Base-by-base conservation (phyloP, 2,888 invertebrate species). In the Caenorhabditis imperialis region DNA sequence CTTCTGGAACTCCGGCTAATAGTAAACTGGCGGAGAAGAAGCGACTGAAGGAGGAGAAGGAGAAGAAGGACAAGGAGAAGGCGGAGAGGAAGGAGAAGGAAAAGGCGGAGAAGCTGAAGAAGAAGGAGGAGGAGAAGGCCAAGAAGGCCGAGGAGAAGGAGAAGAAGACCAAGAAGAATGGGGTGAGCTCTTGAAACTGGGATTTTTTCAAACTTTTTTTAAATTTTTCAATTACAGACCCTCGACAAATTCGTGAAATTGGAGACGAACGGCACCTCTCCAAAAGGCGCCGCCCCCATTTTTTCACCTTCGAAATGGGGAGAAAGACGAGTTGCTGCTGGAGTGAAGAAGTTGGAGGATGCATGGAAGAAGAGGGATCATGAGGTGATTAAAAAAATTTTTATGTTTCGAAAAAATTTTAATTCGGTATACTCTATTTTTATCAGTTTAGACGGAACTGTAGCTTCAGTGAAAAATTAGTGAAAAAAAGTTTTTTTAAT, bases 301-400 rank as follows among this genome's bases (percentile, higher is more conserved):
- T 53, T 53, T 20, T 51, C 50, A 1, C 44, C 67, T 10, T 44
- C 48, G 7, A 57, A 63, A 53, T 58, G 60, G 70, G 47, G 23
- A 4, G 60, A 60, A n/a, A 25, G 42, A 27, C 48, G 65, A n/a
- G 27, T 55, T 1, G 67, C 47, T 5, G 6, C 27, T 3, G 73
- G 65, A 6, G 22, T 61, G n/a, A 61, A 61, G 20, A 73, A 73
- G 25, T 14, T 73, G 44, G 73, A 73, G 10, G 60, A 65, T 0
- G 69, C 74, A 25, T 74, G 74, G 74, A 74, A 61, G 18, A 57
- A 47, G 22, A 25, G 74, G n/a, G 74, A 74, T 63, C 47, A 42
- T 20, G 67, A 57, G 55, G 61, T 62, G 18, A 27, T 7, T 8
- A 20, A 10, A 12, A 2, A 42, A 22, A 33, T 42, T 42, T 7